A percentile compares a stretch with the other conserved stretches of the same genome.
Evolutionary conservation across 2,113 vertebrate genomes (phyloP).

Genomic region (Cygnus atratus): DNA sequence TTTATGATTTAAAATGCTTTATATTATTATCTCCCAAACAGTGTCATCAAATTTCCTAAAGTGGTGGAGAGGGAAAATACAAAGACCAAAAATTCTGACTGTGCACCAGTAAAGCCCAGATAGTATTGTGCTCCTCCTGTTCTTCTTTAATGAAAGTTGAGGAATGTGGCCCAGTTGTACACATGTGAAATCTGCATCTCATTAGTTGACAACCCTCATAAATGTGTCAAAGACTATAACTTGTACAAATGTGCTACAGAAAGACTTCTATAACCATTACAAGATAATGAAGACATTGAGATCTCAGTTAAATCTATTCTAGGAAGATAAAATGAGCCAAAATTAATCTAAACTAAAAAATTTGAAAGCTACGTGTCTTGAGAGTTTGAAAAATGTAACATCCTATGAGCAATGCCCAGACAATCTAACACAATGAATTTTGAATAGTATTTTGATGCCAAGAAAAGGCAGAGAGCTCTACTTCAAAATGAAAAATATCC

Average conservation of each 20-base stretch:
- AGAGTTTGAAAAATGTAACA: conserved; percentile 24
- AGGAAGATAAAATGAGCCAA: conserved; percentile 13
- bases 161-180: neutral
- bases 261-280: conserved; percentile 15
- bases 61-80: neutral
- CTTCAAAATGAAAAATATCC: conserved; percentile 21
- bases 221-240: neutral
- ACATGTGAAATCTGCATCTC: conserved; percentile 4
- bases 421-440: conserved; percentile 1
- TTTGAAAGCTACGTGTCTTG: neutral
- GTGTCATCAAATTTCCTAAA: neutral
- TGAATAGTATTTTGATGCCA: neutral
- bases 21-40: neutral
- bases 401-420: neutral
- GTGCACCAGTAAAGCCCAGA: neutral
- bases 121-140: neutral
- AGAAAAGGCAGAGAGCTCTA: neutral
- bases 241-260: neutral
- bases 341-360: conserved; percentile 34
- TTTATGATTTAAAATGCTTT: neutral
- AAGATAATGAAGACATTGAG: conserved; percentile 21
- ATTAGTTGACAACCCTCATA: conserved; percentile 1
- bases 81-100: neutral
- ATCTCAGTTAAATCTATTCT: conserved; percentile 19
- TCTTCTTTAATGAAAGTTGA: neutral